Conservation (phyloP, 2,113 vertebrate species). For the Electrona antarctica region DNA sequence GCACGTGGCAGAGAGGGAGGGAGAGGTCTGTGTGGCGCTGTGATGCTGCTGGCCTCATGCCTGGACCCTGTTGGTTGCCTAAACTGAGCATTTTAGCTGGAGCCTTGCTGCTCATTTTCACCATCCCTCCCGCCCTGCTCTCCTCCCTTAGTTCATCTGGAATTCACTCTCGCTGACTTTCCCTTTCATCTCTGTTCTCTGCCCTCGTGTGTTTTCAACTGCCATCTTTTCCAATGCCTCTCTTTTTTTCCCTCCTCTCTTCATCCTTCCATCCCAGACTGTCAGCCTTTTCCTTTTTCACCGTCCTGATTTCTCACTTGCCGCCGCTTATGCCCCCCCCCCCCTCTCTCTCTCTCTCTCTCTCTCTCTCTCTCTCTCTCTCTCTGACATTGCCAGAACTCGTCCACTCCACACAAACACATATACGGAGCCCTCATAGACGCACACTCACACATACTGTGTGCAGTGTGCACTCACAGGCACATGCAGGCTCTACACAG, state of each 20-base stretch:
- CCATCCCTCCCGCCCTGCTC: slow-evolving; percentile 29
- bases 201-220: slow-evolving; percentile 45
- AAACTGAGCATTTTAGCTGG: slow-evolving; percentile 43
- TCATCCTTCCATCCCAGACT: slow-evolving; percentile 47
- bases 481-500: slow-evolving; percentile 48
- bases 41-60: slow-evolving; percentile 22
- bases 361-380: slow-evolving; percentile 29
- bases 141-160: slow-evolving; percentile 44
- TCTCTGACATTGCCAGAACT: slow-evolving; percentile 64
- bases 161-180: slow-evolving; percentile 50
- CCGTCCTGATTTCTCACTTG: slow-evolving; percentile 18
- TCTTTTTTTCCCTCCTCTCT: slow-evolving; percentile 43
- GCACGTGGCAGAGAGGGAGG: too few species aligned
- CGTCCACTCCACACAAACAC: slow-evolving; percentile 22
- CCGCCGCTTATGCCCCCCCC: too few species aligned
- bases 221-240: slow-evolving; percentile 49
- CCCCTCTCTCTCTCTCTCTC: slow-evolving; percentile 27
- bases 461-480: slow-evolving; percentile 13
- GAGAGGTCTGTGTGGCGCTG: too few species aligned
- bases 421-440: neutral
- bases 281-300: slow-evolving; percentile 26
- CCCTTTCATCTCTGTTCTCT: slow-evolving; percentile 53
- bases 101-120: slow-evolving; percentile 29
- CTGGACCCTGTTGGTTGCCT: slow-evolving; percentile 18
- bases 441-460: neutral